phyloP scores from a whole-genome alignment of 92 coral and sea anemone genomes.

The Palythoa grandis region DNA sequence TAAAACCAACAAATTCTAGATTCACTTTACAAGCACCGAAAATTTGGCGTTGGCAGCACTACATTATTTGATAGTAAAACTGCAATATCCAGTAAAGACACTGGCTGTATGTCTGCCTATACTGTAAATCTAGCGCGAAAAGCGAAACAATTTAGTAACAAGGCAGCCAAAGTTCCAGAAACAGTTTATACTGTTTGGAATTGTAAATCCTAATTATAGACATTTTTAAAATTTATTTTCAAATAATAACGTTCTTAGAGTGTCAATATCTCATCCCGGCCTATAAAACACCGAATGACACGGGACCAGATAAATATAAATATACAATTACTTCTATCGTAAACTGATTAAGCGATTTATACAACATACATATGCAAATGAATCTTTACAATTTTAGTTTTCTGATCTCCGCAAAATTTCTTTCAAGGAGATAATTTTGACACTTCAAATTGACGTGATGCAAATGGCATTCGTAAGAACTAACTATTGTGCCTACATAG shows the following conservation, averaged over 20 bases:
- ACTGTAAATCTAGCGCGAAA: neutral
- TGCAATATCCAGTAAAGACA: neutral
- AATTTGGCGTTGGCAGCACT: too few species aligned
- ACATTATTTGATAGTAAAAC: too few species aligned
- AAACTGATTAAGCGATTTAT: slow-evolving; percentile 38
- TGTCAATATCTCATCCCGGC: slow-evolving; percentile 9
- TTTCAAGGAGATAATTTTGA: neutral
- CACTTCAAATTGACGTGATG: neutral
- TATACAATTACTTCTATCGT: slow-evolving; percentile 36
- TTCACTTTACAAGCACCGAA: too few species aligned
- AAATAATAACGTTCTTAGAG: slow-evolving; percentile 35
- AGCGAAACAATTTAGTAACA: neutral
- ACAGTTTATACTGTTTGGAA: slow-evolving; percentile 2
- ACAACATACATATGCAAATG: slow-evolving; percentile 38
- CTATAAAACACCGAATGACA: slow-evolving; percentile 3
- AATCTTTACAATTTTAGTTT: slow-evolving; percentile 28
- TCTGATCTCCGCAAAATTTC: neutral
- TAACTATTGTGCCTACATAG: neutral
- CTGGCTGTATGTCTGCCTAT: neutral
- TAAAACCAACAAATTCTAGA: neutral
- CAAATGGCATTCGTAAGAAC: neutral
- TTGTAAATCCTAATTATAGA: slow-evolving; percentile 28
- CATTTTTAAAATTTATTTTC: slow-evolving; percentile 38
- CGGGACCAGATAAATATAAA: slow-evolving; percentile 42
- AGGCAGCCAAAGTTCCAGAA: neutral